These are phyloP conservation scores for Bicyclus anynana DNA, from an alignment of 1,140 invertebrate genomes.

Conservation along the genomic window DNA sequence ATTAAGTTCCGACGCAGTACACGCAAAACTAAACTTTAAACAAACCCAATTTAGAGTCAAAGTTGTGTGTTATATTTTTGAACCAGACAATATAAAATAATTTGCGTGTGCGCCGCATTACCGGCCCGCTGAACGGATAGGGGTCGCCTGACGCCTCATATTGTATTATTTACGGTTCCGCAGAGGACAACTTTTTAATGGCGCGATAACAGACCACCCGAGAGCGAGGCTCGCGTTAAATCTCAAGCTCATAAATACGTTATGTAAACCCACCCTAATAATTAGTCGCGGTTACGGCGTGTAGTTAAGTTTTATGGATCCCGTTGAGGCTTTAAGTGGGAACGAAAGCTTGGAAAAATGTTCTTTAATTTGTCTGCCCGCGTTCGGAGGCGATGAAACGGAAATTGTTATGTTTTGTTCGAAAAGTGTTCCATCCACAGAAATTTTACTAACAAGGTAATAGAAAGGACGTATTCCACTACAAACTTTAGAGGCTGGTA, in stretches of 20 bases:
- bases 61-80: not conserved
- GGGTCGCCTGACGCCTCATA: conserved; percentile 39
- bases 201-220: conserved; percentile 72
- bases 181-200: conserved; percentile 73
- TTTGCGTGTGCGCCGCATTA: conserved; percentile 14
- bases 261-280: conserved; percentile 76
- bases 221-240: conserved; percentile 63
- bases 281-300: conserved; percentile 72
- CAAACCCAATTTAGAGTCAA: not conserved
- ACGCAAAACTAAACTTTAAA: too few relatives aligned
- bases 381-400: conserved; percentile 59
- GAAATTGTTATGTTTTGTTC: conserved; percentile 72
- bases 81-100: conserved; percentile 2
- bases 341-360: conserved; percentile 65
- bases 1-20: too few relatives aligned
- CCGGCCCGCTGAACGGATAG: conserved; percentile 12
- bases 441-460: not conserved
- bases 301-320: conserved; percentile 73
- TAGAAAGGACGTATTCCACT: too few relatives aligned
- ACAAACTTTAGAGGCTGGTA: too few relatives aligned
- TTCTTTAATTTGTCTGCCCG: conserved; percentile 69
- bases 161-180: conserved; percentile 63
- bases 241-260: conserved; percentile 74
- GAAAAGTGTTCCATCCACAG: conserved; percentile 46
- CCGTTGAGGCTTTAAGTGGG: conserved; percentile 51